Evolutionary conservation across 2,113 vertebrate genomes (phyloP).

Genomic region (Corythoichthys haematopterus): DNA sequence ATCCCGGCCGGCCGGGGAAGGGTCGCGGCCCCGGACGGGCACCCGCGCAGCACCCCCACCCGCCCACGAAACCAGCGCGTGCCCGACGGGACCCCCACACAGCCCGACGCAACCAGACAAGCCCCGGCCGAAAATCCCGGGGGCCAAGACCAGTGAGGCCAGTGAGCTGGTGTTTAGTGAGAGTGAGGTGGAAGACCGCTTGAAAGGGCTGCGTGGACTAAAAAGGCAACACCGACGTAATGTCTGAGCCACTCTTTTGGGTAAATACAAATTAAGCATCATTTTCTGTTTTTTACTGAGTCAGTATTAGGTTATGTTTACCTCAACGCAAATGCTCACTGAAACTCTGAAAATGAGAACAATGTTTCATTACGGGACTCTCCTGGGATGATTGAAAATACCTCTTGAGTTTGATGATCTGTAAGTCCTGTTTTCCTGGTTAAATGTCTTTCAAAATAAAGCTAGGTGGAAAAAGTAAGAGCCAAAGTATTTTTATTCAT

Average conservation of each 20-base stretch:
- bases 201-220: slow-evolving; percentile 53
- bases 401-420: background rate
- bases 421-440: background rate
- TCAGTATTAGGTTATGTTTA: slow-evolving; percentile 41
- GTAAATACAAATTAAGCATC: slow-evolving; percentile 54
- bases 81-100: too few species aligned
- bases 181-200: slow-evolving; percentile 23
- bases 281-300: slow-evolving; percentile 47
- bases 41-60: too few species aligned
- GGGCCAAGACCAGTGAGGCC: too few species aligned
- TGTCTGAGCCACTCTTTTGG: slow-evolving; percentile 30
- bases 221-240: slow-evolving; percentile 23
- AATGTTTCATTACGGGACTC: slow-evolving; percentile 36
- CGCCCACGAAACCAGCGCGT: too few species aligned
- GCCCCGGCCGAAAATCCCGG: too few species aligned
- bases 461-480: background rate
- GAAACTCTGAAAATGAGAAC: slow-evolving; percentile 32
- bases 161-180: slow-evolving; percentile 16
- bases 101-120: too few species aligned
- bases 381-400: slow-evolving; percentile 7
- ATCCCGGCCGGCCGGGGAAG: too few species aligned
- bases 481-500: too few species aligned
- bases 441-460: background rate
- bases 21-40: too few species aligned
- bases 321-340: slow-evolving; percentile 33